Base-by-base conservation (phyloP, 2,797 vertebrate genomes). In the Gadopsis marmoratus region DNA sequence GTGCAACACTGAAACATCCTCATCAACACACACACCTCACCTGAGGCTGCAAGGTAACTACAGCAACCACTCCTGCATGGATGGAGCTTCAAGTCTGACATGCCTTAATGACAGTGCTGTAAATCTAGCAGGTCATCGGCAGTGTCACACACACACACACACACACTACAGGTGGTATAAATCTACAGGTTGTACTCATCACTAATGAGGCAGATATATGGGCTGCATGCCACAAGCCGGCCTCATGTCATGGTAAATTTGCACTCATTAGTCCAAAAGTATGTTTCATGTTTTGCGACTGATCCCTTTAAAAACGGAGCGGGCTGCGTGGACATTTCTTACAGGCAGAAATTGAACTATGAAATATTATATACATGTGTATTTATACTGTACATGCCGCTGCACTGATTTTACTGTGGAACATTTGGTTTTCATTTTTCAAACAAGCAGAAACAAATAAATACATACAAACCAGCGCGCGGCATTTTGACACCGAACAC, bases 121-220 rank as follows among this genome's bases (percentile, higher is more conserved):
- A 87, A 88, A 90, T 90, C 83, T 69, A 54, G 2, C 48, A 2
- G 78, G 83, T 87, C 87, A 90, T 74, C 55, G 41, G 21, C 63
- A 74, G 86, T 81, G 76, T 71, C 76, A 56, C 71, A 60, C 72
- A 65, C 70, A 51, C 73, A 53, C 55, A 54, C 59, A 50, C 74
- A 65, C 68, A n/a, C 78, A 56, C 71, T 19, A 17, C 67, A 82
- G 51, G 68, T 80, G 71, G 1, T 39, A 29, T 54, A 72, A 70
- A 78, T 71, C 71, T 41, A 81, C 74, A 82, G 63, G 82, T 67
- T 50, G 60, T 3, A 16, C 56, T 63, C 16, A 2, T 79, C 48
- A 54, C 65, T 60, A 68, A 78, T 58, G 53, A 71, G 68, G 59
- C 1, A 41, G 29, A 60, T n/a, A 26, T 23, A 45, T 3, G 3